Evolutionary conservation across 2,888 invertebrate species (phyloP), one percentile per base, ranked within the genome.

Genomic region (Drosophila koepferae): DNA sequence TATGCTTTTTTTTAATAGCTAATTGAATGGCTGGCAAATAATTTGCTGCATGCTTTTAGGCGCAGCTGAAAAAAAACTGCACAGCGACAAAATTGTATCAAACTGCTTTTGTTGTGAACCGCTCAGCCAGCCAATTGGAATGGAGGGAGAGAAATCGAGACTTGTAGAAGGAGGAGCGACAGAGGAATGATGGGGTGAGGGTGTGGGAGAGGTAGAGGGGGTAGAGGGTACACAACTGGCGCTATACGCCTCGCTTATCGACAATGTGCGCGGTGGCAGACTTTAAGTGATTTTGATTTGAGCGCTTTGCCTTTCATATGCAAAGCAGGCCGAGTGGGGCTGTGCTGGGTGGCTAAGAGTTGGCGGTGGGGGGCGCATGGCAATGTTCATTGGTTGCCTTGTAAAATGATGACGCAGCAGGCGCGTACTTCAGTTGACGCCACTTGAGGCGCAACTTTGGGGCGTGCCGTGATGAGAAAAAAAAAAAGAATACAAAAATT

Each of bases 261-360:
- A 70, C 77, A 78, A 63, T 72, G 77, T 61, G 28, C 23, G 53
- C 59, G 20, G 44, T 66, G 69, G 75, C 58, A 67, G 80, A 72
- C 67, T 80, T 77, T 77, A 79, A 72, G 74, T 85, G 86, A 81
- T 86, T 88, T 80, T 68, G 71, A 74, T 80, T 79, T 80, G 67
- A 88, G 83, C 73, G 81, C 71, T 82, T 77, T 77, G 78, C 68
- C 85, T 86, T 88, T 89, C 91, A 88, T 90, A 89, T 89, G 91
- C 91, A 83, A 89, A 89, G 71, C 68, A 90, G 86, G 48, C 51
- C 48, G 20, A 0, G 2, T 20, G 6, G 53, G 16, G 16, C 14
- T 5, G 36, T 18, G 20, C 5, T 14, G 16, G 51, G 18, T 2
- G 12, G n/a, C 48, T 48, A 8, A 23, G 34, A 18, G 18, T 12